Percentiles rank a stretch among this genome's conserved stretches.
Evolutionary conservation across 2,113 vertebrate species (phyloP).

Genomic region (Taxidea taxus): DNA sequence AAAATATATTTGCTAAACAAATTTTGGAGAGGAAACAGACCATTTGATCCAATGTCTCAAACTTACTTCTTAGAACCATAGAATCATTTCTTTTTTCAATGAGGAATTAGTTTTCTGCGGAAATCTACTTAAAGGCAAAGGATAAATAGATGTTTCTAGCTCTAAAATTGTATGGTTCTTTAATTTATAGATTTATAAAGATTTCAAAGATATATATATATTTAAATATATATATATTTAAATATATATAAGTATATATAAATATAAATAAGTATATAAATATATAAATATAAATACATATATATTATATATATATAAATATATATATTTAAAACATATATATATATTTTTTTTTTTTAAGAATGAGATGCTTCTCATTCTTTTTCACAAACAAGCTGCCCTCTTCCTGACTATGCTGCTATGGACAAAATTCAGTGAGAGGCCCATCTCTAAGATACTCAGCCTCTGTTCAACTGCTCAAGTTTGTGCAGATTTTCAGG

Average conservation of each 20-base stretch:
- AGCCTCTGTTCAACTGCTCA: not conserved
- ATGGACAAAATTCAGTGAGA: not conserved
- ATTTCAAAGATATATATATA: too few species aligned
- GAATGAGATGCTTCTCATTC: not conserved
- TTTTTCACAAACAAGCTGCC: not conserved
- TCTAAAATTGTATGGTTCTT: not conserved
- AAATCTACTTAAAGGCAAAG: not conserved
- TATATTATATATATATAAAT: too few species aligned
- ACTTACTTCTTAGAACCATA: not conserved
- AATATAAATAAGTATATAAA: too few species aligned
- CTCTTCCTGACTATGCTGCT: not conserved
- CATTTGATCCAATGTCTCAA: not conserved
- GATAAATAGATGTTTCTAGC: not conserved
- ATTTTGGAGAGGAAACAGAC: conserved; percentile 4
- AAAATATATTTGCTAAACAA: not conserved
- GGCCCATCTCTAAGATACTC: not conserved
- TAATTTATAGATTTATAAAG: not conserved
- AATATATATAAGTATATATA: too few species aligned
- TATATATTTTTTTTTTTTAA: not conserved
- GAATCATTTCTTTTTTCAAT: not conserved
- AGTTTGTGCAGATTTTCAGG: not conserved
- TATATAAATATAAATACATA: too few species aligned
- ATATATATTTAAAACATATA: too few species aligned
- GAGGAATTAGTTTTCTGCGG: not conserved
- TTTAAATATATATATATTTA: too few species aligned